phyloP scores from a whole-genome alignment of 2,797 vertebrate species.

The Micropoecilia bifurca region DNA sequence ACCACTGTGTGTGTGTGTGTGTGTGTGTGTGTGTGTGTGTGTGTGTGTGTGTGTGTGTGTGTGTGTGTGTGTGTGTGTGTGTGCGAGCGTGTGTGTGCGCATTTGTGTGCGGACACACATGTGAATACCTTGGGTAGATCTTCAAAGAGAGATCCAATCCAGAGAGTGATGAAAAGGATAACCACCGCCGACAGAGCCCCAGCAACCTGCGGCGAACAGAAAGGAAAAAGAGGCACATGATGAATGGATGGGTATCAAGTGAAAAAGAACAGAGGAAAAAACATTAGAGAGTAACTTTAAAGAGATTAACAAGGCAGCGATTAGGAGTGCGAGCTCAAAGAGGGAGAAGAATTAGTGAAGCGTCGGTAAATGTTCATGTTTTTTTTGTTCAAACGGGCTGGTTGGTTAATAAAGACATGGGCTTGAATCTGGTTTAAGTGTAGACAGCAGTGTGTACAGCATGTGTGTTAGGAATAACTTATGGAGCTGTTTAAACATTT shows the following conservation, averaged over 20 bases:
- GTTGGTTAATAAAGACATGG: conserved; percentile 12
- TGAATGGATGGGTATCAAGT: conserved; percentile 29
- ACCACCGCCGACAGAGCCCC: conserved; percentile 87
- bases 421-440: conserved; percentile 7
- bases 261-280: conserved; percentile 25
- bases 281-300: conserved; percentile 21
- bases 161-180: conserved; percentile 90
- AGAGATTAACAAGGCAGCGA: conserved; percentile 18
- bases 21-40: conserved; percentile 2
- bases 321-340: conserved; percentile 19
- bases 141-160: conserved; percentile 90
- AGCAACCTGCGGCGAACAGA: conserved; percentile 82
- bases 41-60: conserved; percentile 3
- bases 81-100: too few species aligned
- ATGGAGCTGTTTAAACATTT: background rate
- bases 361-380: conserved; percentile 12
- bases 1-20: background rate
- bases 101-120: background rate
- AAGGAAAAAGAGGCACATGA: conserved; percentile 13
- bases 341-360: conserved; percentile 19
- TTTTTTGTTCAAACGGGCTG: conserved; percentile 31
- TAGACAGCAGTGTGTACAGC: background rate
- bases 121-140: conserved; percentile 89
- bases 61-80: background rate
- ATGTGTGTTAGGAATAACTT: background rate